Percentiles rank a stretch among this genome's conserved stretches.
phyloP scores from a whole-genome alignment of 2,797 vertebrate genomes.

The Mormyrus proboscirostris region DNA sequence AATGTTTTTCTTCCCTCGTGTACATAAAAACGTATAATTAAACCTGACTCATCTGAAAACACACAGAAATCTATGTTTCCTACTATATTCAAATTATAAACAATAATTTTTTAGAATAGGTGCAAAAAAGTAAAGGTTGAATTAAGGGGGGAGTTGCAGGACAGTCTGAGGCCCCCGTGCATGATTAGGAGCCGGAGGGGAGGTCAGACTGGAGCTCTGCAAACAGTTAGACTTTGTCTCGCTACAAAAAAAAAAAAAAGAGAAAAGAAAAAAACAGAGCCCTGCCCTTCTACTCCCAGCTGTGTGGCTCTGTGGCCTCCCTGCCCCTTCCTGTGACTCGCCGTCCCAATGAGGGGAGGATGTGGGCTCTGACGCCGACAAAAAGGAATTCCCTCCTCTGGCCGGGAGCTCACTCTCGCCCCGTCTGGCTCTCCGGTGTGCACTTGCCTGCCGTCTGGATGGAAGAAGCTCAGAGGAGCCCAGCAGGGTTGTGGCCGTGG shows the following conservation, averaged over 20 bases:
- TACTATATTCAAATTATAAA: background rate
- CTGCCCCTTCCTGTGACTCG: slow-evolving; percentile 66
- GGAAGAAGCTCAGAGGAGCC: slow-evolving; percentile 36
- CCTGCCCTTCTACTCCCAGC: slow-evolving; percentile 65
- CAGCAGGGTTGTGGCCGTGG: background rate
- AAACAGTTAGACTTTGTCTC: slow-evolving; percentile 1
- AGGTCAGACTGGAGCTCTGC: background rate
- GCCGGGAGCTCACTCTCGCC: slow-evolving; percentile 51
- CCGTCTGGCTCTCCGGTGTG: slow-evolving; percentile 62
- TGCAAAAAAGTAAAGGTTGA: background rate
- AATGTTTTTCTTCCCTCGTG: background rate
- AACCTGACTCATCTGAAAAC: background rate
- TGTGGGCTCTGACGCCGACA: slow-evolving; percentile 64
- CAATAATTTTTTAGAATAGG: background rate
- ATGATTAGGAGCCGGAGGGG: background rate
- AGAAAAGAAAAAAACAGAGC: slow-evolving; percentile 33
- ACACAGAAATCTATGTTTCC: background rate
- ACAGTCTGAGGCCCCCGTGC: background rate
- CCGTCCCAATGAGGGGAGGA: slow-evolving; percentile 37
- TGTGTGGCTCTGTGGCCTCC: slow-evolving; percentile 59
- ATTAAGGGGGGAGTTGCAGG: background rate
- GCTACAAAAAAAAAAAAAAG: background rate
- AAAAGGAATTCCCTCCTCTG: slow-evolving; percentile 69
- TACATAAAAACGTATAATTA: background rate
- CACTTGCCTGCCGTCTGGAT: slow-evolving; percentile 45